Evolutionary conservation across 2,888 invertebrate species (phyloP).

Genomic region (Miltochrista miniata): DNA sequence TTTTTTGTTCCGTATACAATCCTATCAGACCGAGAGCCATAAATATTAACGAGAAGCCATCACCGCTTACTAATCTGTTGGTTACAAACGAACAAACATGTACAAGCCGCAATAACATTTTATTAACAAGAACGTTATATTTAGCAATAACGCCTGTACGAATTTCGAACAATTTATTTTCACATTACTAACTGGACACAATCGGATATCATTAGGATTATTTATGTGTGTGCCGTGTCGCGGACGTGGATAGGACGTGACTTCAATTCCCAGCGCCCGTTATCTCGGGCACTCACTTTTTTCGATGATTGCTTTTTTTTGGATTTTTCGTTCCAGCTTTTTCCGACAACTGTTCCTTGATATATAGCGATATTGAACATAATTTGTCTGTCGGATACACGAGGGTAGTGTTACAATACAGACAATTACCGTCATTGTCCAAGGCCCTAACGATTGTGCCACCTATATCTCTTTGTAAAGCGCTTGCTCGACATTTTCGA

Average conservation of each 20-base stretch:
- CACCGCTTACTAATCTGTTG: constrained; percentile 30
- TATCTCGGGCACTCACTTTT: constrained; percentile 52
- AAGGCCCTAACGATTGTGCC: constrained; percentile 16
- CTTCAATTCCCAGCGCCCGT: constrained; percentile 55
- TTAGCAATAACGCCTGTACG: constrained; percentile 30
- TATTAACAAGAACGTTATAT: constrained; percentile 38
- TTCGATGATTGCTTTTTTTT: constrained; percentile 51
- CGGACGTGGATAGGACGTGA: constrained; percentile 61
- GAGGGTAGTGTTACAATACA: constrained; percentile 21
- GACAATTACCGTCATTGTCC: constrained; percentile 31
- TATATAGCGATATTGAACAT: constrained; percentile 36
- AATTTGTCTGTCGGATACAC: constrained; percentile 23
- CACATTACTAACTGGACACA: constrained; percentile 57
- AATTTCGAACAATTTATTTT: constrained; percentile 42
- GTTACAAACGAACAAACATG: constrained; percentile 15
- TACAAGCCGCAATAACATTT: constrained; percentile 35
- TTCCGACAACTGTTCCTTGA: constrained; percentile 29
- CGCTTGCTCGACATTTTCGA: too few relatives aligned
- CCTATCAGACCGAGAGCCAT: constrained; percentile 13
- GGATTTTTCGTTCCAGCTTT: constrained; percentile 29
- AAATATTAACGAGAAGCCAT: constrained; percentile 33
- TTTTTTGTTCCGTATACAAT: constrained; percentile 26
- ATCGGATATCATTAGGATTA: constrained; percentile 78
- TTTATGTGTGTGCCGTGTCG: constrained; percentile 71
- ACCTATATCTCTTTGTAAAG: constrained; percentile 18